A percentile compares a stretch with the other conserved stretches of the same genome.
Evolutionary conservation across 2,888 invertebrate species (phyloP).

Genomic region (Acanthosoma haemorrhoidale): DNA sequence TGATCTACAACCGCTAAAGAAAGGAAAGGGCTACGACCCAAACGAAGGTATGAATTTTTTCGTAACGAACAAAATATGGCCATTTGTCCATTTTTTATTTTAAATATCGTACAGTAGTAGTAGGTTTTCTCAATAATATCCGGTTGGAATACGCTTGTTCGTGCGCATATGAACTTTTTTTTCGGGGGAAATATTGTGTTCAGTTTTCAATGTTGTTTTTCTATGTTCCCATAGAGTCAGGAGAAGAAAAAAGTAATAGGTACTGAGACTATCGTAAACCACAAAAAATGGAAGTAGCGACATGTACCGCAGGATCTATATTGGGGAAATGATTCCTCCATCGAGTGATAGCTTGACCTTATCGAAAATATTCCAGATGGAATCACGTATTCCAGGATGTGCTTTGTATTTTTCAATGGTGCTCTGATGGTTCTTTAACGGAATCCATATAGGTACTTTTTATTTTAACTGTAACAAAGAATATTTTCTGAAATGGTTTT

Average conservation of each 20-base stretch:
- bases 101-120: no score
- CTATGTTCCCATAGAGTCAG: background rate
- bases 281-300: conserved; percentile 3
- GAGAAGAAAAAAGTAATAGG: background rate
- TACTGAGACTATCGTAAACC: background rate
- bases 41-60: conserved; percentile 54
- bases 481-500: no score
- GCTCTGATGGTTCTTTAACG: background rate
- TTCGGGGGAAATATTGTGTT: no score
- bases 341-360: background rate
- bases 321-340: background rate
- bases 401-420: background rate
- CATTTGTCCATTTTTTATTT: no score
- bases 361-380: background rate
- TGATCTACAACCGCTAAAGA: conserved; percentile 59
- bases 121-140: no score
- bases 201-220: background rate
- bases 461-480: no score
- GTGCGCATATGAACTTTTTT: background rate
- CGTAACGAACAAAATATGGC: background rate
- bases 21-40: conserved; percentile 54
- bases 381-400: conserved; percentile 1
- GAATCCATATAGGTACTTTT: no score
- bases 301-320: background rate
- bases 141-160: no score